Percentiles rank a stretch among this genome's conserved stretches.
phyloP scores from a whole-genome alignment of 2,888 invertebrate species.

The Thera britannica region DNA sequence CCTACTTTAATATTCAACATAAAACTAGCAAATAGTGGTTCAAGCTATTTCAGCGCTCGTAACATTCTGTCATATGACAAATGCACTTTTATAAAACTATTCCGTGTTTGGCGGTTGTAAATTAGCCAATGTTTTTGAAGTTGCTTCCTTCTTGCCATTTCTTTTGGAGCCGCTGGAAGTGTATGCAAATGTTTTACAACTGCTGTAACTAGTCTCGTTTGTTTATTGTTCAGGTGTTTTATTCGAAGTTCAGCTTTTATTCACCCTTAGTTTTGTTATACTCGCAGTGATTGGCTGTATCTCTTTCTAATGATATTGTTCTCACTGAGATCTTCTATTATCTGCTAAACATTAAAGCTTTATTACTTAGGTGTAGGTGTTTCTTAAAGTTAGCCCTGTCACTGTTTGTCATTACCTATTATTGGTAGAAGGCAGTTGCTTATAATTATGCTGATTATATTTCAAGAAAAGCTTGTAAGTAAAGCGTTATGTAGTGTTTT shows the following conservation, averaged over 20 bases:
- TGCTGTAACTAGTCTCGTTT: slow-evolving; percentile 33
- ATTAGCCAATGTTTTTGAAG: slow-evolving; percentile 49
- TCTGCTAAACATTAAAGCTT: no score
- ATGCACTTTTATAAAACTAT: slow-evolving; percentile 59
- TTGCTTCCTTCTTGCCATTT: slow-evolving; percentile 41
- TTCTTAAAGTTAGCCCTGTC: no score
- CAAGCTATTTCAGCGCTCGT: slow-evolving; percentile 46
- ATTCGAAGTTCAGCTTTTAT: slow-evolving; percentile 26
- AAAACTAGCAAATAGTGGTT: slow-evolving; percentile 42
- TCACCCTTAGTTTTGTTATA: slow-evolving; percentile 6
- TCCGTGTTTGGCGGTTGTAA: slow-evolving; percentile 62
- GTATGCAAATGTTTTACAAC: slow-evolving; percentile 44
- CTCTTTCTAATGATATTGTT: no score
- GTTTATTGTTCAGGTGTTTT: slow-evolving; percentile 40
- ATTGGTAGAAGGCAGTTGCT: no score
- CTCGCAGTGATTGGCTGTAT: background rate
- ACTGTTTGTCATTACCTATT: no score
- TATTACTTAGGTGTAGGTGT: no score
- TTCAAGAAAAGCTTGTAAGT: no score
- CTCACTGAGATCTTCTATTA: no score
- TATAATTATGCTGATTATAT: no score
- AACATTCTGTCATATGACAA: slow-evolving; percentile 63
- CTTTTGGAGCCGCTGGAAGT: slow-evolving; percentile 40
- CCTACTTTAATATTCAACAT: slow-evolving; percentile 37
- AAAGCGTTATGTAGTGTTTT: no score